Base-by-base conservation (phyloP, 2,888 invertebrate species). In the Brenthis ino region DNA sequence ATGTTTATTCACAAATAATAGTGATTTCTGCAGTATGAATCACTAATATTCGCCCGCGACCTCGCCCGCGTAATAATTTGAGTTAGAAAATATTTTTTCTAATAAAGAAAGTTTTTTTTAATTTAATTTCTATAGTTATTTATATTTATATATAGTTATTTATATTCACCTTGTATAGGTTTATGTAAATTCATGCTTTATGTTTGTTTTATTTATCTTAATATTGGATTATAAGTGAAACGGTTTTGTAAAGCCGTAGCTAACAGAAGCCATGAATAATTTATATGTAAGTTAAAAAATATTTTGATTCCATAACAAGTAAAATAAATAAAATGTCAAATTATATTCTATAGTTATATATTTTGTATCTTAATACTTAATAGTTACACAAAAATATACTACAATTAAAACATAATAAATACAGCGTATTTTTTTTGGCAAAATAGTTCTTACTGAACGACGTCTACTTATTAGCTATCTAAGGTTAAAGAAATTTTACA, bases 321-420 rank as follows among this genome's bases (percentile, higher is more conserved):
- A 33, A 47, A 50, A 33, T 50, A 67, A 72, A 72, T 72, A 61
- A 72, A 72, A 72, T 57, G 37, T 58, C 64, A 12, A 50, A 28
- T 47, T 75, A 68, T 75, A 69, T 64, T 75, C 77, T 75, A 76
- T 81, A 76, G 74, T 77, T 74, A 76, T 78, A 79, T 79, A 80
- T 80, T 79, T 79, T 76, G 72, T 74, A 77, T 69, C 76, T 79
- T 78, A 77, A 69, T 69, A 70, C 67, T 77, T 77, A 77, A 78
- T 79, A 78, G 78, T 85, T 88, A 89, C 90, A 91, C 85, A 87
- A 90, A 86, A 85, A 85, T 68, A 75, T 85, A 90, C 88, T 89
- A 90, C 88, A 82, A 76, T 78, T 82, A 80, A 69, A 80, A 83
- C 83, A 81, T 83, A 84, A 81, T 82, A 85, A 77, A 80, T 84